Evolutionary conservation across 2,888 invertebrate genomes (phyloP).

Genomic region (Zelleria hepariella): DNA sequence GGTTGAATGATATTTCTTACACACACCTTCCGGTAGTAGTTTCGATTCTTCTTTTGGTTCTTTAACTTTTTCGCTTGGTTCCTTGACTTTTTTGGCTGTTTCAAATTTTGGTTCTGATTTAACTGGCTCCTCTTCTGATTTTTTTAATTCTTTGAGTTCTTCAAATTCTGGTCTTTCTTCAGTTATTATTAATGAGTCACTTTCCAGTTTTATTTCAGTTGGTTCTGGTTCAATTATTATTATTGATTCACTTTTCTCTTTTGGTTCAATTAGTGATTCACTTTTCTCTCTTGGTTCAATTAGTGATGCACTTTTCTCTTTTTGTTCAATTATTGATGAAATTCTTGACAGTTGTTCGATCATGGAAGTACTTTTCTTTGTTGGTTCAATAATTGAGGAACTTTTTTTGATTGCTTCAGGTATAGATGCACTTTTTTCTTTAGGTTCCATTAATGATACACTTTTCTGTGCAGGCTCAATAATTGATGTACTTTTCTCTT

Average conservation of each 20-base stretch:
- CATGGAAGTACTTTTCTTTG: neutral
- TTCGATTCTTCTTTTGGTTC: neutral
- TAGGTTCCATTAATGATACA: too few species aligned
- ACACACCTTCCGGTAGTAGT: neutral
- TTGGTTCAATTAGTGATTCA: neutral
- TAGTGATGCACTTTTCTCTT: neutral
- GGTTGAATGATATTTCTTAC: neutral
- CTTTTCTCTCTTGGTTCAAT: neutral
- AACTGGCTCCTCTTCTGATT: neutral
- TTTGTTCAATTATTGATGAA: neutral
- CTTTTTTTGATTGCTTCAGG: neutral
- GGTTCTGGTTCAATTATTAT: neutral
- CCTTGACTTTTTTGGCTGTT: neutral
- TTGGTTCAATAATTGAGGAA: neutral
- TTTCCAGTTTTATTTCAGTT: neutral
- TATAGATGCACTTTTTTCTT: neutral
- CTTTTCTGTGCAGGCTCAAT: too few species aligned
- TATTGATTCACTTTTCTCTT: too few species aligned
- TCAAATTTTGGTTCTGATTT: neutral
- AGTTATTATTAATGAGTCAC: too few species aligned
- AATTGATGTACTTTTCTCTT: too few species aligned
- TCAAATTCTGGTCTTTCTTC: neutral
- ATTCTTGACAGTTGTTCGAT: too few species aligned
- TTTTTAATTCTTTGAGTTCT: neutral
- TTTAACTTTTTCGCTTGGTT: neutral